Conservation (phyloP, 2,888 invertebrate species). For the Colostygia pectinataria region DNA sequence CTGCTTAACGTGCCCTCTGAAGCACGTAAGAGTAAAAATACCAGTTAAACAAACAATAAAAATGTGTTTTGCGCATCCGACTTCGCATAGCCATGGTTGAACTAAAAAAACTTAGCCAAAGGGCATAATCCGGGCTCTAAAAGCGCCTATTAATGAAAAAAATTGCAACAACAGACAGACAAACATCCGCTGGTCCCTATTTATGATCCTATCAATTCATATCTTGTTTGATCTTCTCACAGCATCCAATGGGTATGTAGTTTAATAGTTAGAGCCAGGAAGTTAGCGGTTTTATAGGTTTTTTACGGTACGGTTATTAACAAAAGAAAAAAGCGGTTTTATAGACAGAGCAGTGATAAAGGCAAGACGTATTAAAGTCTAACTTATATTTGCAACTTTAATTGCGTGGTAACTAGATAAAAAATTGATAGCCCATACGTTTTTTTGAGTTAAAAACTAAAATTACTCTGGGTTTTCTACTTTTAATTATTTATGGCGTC, state of each 20-base stretch:
- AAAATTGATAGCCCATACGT: no score
- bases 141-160: constrained; percentile 34
- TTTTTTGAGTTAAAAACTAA: no score
- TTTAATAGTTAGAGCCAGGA: constrained; percentile 30
- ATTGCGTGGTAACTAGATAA: no score
- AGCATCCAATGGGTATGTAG: constrained; percentile 40
- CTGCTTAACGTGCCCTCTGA: no score
- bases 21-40: not conserved
- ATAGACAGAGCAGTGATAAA: no score
- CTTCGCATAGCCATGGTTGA: constrained; percentile 32
- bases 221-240: constrained; percentile 78
- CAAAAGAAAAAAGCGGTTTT: no score
- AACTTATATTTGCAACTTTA: no score
- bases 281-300: constrained; percentile 38
- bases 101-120: constrained; percentile 53
- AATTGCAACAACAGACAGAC: constrained; percentile 45
- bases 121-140: constrained; percentile 40
- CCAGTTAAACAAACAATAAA: constrained; percentile 8
- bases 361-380: no score
- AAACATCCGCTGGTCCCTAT: constrained; percentile 59
- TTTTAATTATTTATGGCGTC: no score
- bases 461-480: no score
- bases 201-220: constrained; percentile 67
- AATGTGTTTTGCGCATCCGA: not conserved
- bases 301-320: no score